Percentiles rank a stretch among this genome's conserved stretches.
Conservation (phyloP, 1,140 invertebrate species). For the Calephelis virginiensis region DNA sequence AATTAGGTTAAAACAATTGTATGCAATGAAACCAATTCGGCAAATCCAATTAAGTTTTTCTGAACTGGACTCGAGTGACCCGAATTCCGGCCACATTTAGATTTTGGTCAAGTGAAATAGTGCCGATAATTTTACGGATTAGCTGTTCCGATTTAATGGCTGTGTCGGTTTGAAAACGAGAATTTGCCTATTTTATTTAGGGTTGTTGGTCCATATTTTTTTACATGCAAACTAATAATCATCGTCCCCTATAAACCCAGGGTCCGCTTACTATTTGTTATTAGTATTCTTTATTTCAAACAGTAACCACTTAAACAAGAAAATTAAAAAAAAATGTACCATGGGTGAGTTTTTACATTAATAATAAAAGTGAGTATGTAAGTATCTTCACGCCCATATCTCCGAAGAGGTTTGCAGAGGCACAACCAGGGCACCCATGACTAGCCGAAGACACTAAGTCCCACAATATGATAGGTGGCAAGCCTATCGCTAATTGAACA, state of each 20-base stretch:
- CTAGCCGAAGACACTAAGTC: too few relatives aligned
- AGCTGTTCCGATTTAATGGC: constrained; percentile 12
- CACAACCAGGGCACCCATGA: too few relatives aligned
- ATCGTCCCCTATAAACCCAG: not conserved
- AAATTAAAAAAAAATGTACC: too few relatives aligned
- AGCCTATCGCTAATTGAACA: too few relatives aligned
- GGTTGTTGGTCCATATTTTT: not conserved
- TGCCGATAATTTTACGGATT: constrained; percentile 14
- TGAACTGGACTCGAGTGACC: not conserved
- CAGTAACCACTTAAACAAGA: too few relatives aligned
- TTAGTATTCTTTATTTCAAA: too few relatives aligned
- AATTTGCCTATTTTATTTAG: constrained; percentile 14
- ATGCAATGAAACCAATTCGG: not conserved
- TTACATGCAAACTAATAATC: not conserved
- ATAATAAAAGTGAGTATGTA: too few relatives aligned
- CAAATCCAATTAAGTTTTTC: constrained; percentile 10
- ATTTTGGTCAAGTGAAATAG: constrained; percentile 15
- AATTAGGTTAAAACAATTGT: constrained; percentile 8
- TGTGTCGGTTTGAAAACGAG: constrained; percentile 5
- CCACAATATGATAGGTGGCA: too few relatives aligned
- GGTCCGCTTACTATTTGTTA: not conserved
- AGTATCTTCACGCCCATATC: too few relatives aligned
- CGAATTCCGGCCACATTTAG: constrained; percentile 11
- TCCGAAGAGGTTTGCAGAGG: too few relatives aligned
- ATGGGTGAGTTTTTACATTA: too few relatives aligned